Percentiles rank a stretch among this genome's conserved stretches.
Evolutionary conservation across 2,113 vertebrate species (phyloP).

Genomic region (Osmerus eperlanus): DNA sequence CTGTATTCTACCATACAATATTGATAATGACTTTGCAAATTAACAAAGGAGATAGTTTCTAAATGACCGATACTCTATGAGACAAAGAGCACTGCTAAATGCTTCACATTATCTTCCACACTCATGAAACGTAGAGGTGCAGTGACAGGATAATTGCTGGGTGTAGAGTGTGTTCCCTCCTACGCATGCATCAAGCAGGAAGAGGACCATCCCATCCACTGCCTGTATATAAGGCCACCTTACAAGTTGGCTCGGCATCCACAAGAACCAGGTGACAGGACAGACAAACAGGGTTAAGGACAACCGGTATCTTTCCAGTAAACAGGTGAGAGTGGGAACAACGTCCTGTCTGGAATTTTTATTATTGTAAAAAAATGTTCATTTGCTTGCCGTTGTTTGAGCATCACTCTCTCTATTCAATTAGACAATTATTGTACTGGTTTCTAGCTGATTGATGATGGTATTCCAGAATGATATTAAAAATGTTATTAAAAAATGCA

Average conservation of each 20-base stretch:
- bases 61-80: not conserved
- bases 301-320: not conserved
- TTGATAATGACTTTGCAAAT: not conserved
- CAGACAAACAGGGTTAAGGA: no score
- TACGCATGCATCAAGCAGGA: not conserved
- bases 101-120: not conserved
- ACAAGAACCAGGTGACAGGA: not conserved
- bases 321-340: slow-evolving; percentile 19
- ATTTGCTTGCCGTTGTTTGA: not conserved
- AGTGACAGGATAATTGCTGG: not conserved
- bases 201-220: not conserved
- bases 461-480: not conserved
- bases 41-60: not conserved
- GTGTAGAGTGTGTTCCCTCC: slow-evolving; percentile 39
- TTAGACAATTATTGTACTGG: not conserved
- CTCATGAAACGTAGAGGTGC: not conserved
- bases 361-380: not conserved
- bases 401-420: not conserved
- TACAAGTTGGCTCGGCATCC: not conserved
- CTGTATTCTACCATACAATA: not conserved
- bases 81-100: not conserved
- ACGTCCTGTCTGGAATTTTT: not conserved
- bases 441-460: not conserved
- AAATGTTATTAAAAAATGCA: not conserved
- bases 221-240: slow-evolving; percentile 27